A percentile compares a stretch with the other conserved stretches of the same genome.
These are phyloP conservation scores for Tetheella fluctuosa DNA, from an alignment of 2,888 invertebrate species.

Conservation along the genomic window DNA sequence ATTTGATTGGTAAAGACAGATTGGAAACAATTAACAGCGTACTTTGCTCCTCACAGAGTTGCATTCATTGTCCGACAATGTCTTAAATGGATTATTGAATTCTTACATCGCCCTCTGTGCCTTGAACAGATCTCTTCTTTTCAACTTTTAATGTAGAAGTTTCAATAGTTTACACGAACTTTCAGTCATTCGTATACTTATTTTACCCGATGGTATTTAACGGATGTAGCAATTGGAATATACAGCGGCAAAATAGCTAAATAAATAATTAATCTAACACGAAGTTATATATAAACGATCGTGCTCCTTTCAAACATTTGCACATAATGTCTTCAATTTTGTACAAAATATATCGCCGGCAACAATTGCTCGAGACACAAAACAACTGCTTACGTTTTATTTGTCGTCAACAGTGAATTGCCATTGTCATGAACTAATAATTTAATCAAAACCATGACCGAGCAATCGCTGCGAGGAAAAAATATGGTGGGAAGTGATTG, in stretches of 20 bases:
- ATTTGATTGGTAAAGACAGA: background rate
- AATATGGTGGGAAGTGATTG: slow-evolving; percentile 43
- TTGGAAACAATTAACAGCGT: background rate
- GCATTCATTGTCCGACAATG: background rate
- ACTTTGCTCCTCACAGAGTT: background rate
- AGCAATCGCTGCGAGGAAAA: slow-evolving; percentile 34
- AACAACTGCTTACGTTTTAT: slow-evolving; percentile 46
- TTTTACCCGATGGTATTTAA: no score
- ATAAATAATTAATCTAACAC: background rate
- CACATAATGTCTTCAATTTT: slow-evolving; percentile 30
- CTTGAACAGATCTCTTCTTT: no score
- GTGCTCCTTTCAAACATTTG: slow-evolving; percentile 24
- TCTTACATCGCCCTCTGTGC: no score
- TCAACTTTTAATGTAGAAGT: no score
- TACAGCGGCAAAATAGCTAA: background rate
- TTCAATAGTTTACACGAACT: no score
- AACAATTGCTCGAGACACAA: slow-evolving; percentile 27
- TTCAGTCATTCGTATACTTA: no score
- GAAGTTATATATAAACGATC: background rate
- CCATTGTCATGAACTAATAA: slow-evolving; percentile 48
- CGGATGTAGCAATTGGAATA: no score
- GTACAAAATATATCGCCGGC: slow-evolving; percentile 35
- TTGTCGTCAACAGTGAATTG: slow-evolving; percentile 19
- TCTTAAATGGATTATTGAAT: no score
- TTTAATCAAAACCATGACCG: slow-evolving; percentile 57